These are phyloP conservation scores for Sterna hirundo DNA, from an alignment of 2,113 vertebrate genomes.

Conservation along the genomic window DNA sequence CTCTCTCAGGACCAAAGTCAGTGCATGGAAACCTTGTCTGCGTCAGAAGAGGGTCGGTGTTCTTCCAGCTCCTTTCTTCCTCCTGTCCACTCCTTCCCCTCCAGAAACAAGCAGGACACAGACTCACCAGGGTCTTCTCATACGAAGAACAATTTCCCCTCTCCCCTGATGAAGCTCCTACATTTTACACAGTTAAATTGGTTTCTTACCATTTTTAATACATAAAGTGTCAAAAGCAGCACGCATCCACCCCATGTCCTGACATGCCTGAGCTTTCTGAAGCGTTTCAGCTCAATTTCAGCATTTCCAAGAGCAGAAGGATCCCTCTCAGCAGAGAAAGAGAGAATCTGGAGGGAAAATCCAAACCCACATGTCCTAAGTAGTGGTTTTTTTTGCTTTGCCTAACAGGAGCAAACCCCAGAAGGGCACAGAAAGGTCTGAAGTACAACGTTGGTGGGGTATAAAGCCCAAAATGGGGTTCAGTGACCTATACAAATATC, in stretches of 20 bases:
- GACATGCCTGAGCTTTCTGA: background rate
- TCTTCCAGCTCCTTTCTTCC: background rate
- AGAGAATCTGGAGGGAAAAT: background rate
- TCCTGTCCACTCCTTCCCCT: background rate
- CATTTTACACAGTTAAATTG: accelerated
- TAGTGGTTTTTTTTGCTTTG: background rate
- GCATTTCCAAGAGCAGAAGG: background rate
- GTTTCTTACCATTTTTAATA: background rate
- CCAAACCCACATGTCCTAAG: accelerated
- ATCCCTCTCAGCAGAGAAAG: background rate
- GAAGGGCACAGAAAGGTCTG: background rate
- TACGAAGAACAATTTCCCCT: background rate
- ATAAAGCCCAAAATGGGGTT: background rate
- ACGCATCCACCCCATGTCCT: accelerated
- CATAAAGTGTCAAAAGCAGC: background rate
- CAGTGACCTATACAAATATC: background rate
- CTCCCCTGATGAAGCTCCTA: background rate
- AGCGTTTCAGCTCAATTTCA: background rate
- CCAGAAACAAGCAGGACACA: background rate
- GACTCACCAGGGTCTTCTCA: background rate
- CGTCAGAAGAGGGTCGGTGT: background rate
- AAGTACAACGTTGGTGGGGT: background rate
- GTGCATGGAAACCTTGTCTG: accelerated
- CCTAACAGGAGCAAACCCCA: background rate
- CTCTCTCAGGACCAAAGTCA: background rate